These are phyloP conservation scores for Halichoeres trimaculatus DNA, from an alignment of 2,113 vertebrate genomes.

Conservation along the genomic window DNA sequence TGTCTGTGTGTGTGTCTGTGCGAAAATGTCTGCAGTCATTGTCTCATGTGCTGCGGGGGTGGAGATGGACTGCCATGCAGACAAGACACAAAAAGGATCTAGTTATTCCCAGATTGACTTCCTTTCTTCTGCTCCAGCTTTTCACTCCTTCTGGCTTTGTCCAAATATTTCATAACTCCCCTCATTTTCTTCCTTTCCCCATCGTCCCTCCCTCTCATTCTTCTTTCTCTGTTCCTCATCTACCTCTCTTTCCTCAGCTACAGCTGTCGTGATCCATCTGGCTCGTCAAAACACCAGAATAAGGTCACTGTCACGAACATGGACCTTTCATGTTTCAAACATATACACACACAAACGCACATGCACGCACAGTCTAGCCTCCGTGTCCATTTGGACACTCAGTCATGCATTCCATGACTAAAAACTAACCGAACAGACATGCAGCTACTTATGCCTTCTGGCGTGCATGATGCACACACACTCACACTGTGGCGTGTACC, in stretches of 20 bases:
- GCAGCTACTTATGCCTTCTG: constrained; percentile 9
- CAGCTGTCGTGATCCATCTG: constrained; percentile 77
- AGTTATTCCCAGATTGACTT: neutral
- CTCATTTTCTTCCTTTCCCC: constrained; percentile 5
- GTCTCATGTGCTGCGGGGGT: constrained; percentile 50
- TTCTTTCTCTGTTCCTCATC: constrained; percentile 37
- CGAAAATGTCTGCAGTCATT: constrained; percentile 41
- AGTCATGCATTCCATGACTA: constrained; percentile 54
- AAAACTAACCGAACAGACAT: constrained; percentile 48
- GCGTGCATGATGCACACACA: neutral
- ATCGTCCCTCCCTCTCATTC: constrained; percentile 1
- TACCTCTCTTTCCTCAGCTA: constrained; percentile 60
- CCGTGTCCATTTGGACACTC: constrained; percentile 15
- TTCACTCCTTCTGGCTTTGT: constrained; percentile 1
- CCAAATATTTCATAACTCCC: constrained; percentile 1
- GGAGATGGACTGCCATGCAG: constrained; percentile 16
- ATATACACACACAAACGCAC: constrained; percentile 15
- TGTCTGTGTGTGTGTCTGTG: constrained; percentile 56
- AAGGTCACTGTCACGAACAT: constrained; percentile 79
- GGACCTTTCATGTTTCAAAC: constrained; percentile 52
- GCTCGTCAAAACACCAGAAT: constrained; percentile 80
- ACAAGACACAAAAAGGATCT: constrained; percentile 35
- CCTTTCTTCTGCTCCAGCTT: constrained; percentile 1
- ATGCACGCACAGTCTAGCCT: constrained; percentile 7
- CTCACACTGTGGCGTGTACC: neutral